Base-by-base conservation (phyloP, 2,888 invertebrate species). In the Drepana falcataria region DNA sequence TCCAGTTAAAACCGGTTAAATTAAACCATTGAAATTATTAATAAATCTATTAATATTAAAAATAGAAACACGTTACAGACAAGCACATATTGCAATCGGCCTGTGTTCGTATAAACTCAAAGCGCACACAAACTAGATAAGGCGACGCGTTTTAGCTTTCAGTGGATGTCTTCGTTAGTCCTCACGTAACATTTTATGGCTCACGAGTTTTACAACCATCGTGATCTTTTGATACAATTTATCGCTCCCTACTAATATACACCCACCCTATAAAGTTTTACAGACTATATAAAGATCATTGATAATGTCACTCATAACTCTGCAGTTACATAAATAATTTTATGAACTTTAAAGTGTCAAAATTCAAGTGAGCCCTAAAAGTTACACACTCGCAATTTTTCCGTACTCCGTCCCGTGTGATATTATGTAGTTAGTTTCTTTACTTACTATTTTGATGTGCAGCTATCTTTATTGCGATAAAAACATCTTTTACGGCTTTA, bases 31-130 rank as follows among this genome's bases (percentile, higher is more conserved):
- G 5, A 37, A 37, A 4, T 37, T 37, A 4, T 4, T 37, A 37
- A 37, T 37, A 37, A 37, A 37, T 37, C 5, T 1, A 4, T 1
- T 37, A 37, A 37, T 4, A 4, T 37, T 1, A 37, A 37, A 6
- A 44, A 7, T 9, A 44, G 3, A 3, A 9, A 9, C 44, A 44
- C 44, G 9, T 44, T 21, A 34, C 21, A 48, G 21, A 21, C 21
- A 21, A 48, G 34, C 21, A 48, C 4, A 48, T 5, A 47, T 47
- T 21, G 4, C 21, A 48, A 48, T 48, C 59, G 49, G 59, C 59
- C 79, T 81, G 82, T 85, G 83, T 83, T 83, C 83, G 81, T 82
- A 82, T 80, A 72, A 76, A 79, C 65, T 68, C 59, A 41, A 41
- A 3, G 40, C 62, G 65, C 69, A 73, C 70, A 58, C 60, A 63